phyloP scores from a whole-genome alignment of 2,113 vertebrate genomes.

The Ondatra zibethicus region DNA sequence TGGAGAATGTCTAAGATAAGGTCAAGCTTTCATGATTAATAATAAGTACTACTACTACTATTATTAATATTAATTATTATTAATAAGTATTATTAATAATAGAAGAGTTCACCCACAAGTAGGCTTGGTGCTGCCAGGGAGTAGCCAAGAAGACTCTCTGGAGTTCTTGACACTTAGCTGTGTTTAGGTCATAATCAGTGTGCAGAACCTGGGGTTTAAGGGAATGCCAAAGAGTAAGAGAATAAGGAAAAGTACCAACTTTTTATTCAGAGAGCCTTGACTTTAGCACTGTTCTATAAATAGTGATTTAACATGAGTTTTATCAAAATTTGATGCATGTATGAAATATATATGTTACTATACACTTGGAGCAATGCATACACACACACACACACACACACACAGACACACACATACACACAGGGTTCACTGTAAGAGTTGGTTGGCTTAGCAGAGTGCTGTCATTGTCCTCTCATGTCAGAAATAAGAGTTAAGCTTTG shows the following conservation, averaged over 20 bases:
- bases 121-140: background rate
- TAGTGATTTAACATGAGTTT: background rate
- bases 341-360: background rate
- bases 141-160: background rate
- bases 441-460: background rate
- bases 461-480: background rate
- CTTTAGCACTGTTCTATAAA: conserved; percentile 22
- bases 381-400: background rate
- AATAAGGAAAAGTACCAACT: background rate
- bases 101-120: background rate
- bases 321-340: background rate
- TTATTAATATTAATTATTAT: too few relatives aligned
- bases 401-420: background rate
- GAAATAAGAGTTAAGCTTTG: background rate
- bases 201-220: background rate
- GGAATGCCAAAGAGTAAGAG: background rate
- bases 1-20: background rate
- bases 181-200: background rate
- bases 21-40: background rate
- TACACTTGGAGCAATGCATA: background rate
- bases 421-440: background rate
- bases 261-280: background rate
- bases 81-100: too few relatives aligned
- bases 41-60: too few relatives aligned
- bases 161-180: background rate